phyloP scores from a whole-genome alignment of 2,797 vertebrate genomes.

The Phataginus tetradactyla region DNA sequence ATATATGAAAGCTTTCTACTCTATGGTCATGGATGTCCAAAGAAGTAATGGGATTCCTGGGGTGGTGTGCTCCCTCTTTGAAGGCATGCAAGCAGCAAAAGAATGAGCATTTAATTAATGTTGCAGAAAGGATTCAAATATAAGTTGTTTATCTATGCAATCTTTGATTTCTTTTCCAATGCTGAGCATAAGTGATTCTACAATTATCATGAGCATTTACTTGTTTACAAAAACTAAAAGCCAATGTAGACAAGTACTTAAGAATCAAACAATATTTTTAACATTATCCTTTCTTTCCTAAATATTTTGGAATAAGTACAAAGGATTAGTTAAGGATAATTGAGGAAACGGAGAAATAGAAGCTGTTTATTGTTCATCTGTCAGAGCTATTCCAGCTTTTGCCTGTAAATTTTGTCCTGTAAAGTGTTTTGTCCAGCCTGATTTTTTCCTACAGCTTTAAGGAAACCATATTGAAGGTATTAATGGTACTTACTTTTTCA shows the following conservation, averaged over 20 bases:
- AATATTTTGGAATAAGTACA: conserved; percentile 33
- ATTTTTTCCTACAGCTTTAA: conserved; percentile 13
- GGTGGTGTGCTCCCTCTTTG: neutral
- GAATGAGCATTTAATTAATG: neutral
- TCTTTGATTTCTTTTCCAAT: neutral
- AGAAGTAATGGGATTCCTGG: neutral
- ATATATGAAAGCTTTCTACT: neutral
- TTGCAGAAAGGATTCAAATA: neutral
- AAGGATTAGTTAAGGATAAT: neutral
- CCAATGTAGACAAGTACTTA: neutral
- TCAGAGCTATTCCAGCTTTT: conserved; percentile 33
- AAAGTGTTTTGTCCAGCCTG: neutral
- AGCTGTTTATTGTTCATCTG: conserved; percentile 22
- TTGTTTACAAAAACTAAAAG: conserved; percentile 44
- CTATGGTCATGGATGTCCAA: neutral
- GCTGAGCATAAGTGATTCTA: neutral
- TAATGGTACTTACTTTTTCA: neutral
- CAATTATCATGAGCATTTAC: neutral
- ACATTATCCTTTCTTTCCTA: neutral
- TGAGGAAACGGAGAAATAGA: conserved; percentile 4
- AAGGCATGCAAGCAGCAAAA: neutral
- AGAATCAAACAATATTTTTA: neutral
- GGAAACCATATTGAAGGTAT: conserved; percentile 16
- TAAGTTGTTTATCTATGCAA: neutral
- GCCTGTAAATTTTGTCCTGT: neutral